Evolutionary conservation across 92 coral and sea anemone genomes (phyloP), one percentile per base, ranked within the genome.

Genomic region (Meandrina meandrites): DNA sequence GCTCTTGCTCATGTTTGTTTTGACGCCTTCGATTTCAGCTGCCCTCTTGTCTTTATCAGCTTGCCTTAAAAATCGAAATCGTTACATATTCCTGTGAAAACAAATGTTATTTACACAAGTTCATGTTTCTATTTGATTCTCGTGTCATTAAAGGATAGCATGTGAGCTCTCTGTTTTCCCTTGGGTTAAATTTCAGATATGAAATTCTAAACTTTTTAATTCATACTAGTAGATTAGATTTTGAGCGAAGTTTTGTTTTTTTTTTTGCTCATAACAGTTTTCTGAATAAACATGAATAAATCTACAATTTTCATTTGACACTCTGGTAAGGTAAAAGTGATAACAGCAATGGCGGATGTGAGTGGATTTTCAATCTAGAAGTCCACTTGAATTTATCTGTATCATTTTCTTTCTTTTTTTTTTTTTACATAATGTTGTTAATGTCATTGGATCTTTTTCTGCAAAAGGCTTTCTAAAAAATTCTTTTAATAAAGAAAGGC

Each of bases 281-380:
- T 74, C 54, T 74, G 78, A 74, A 74, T 74, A 40, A 74, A 21
- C 78, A 42, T 74, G 78, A 40, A 30, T 42, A 22, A 19, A 74
- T 5, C 71, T 66, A 10, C 8, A 27, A 66, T 66, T 28, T 66
- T 66, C 71, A 28, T 66, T 66, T 35, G 51, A 24, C 53, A 37
- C 78, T 35, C 5, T 12, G 51, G 13, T 40, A 37, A 42, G 21
- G 35, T 35, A 35, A 64, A 0, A 24, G n/a, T 32, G n/a, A 27
- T 66, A 9, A 27, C 34, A 27, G 11, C 16, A 66, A 27, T 66
- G 71, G 71, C 35, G 1, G 34, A 13, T 27, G 71, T 66, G 34
- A 66, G 17, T 32, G 28, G 14, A 21, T 19, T 37, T 16, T 35
- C 40, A 71, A 71, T 10, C 27, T 66, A 27, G 35, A 7, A 60